These are phyloP conservation scores for Lepus townsendii DNA, from an alignment of 2,797 vertebrate species.

Conservation along the genomic window DNA sequence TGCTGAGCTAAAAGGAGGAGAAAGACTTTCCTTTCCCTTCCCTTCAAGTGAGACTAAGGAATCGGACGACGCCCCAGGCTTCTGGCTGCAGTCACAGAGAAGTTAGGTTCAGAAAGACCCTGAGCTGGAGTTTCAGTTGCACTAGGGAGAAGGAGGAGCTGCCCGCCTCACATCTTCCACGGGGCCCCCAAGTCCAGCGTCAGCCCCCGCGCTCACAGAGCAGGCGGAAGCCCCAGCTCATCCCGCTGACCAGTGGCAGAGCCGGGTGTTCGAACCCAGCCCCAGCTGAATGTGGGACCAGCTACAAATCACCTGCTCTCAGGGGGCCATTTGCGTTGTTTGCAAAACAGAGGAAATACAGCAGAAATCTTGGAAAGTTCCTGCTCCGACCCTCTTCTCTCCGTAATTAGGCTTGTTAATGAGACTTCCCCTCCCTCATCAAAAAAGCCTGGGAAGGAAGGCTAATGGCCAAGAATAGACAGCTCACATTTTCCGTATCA, in stretches of 20 bases:
- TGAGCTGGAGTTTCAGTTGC: neutral
- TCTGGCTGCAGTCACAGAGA: neutral
- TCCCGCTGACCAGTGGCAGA: neutral
- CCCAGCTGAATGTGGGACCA: fast-evolving
- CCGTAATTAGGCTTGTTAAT: neutral
- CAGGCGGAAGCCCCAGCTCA: no score
- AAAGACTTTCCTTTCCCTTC: neutral
- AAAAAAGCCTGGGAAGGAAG: neutral
- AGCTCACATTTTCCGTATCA: no score
- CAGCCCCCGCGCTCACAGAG: no score
- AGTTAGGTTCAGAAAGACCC: neutral
- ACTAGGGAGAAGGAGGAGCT: neutral
- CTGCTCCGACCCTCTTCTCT: neutral
- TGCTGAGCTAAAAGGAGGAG: neutral
- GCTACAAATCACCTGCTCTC: neutral
- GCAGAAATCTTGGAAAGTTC: neutral
- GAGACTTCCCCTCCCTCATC: neutral
- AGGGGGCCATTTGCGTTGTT: neutral
- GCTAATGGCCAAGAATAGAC: neutral
- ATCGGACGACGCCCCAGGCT: neutral
- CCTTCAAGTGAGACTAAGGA: neutral
- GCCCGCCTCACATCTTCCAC: no score
- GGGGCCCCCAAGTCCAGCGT: no score
- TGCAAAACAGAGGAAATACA: neutral
- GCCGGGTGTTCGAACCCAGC: neutral